Evolutionary conservation across 2,113 vertebrate species (phyloP).

Genomic region (Hemiprocne comata): DNA sequence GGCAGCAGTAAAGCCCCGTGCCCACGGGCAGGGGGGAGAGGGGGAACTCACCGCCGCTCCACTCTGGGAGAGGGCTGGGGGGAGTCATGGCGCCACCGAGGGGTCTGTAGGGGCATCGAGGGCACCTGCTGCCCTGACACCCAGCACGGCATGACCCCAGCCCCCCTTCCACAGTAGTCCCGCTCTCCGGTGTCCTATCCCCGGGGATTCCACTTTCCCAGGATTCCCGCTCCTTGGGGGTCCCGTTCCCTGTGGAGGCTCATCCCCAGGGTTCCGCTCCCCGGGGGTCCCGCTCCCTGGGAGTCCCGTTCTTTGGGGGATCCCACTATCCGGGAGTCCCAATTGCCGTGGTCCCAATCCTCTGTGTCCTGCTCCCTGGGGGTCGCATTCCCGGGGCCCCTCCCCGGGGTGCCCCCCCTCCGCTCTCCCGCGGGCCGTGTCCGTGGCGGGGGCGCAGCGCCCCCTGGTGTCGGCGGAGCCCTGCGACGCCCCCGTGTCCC

Average conservation of each 20-base stretch:
- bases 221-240: background rate
- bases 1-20: background rate
- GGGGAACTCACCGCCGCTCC: background rate
- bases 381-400: background rate
- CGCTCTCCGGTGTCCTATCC: too few relatives aligned
- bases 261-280: too few relatives aligned
- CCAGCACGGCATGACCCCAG: background rate
- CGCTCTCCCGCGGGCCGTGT: background rate
- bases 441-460: background rate
- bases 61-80: rapidly evolving
- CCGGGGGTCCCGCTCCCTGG: background rate
- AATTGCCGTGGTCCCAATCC: too few relatives aligned
- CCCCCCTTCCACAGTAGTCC: rapidly evolving
- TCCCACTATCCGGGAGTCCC: too few relatives aligned
- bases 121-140: background rate
- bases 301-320: too few relatives aligned
- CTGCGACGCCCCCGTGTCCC: background rate
- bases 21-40: background rate
- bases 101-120: background rate
- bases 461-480: background rate
- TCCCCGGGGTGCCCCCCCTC: too few relatives aligned
- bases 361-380: too few relatives aligned
- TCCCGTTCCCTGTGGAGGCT: too few relatives aligned
- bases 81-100: background rate
- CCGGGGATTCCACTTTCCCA: background rate